Base-by-base conservation (phyloP, 2,113 vertebrate genomes). In the Danionella cerebrum region DNA sequence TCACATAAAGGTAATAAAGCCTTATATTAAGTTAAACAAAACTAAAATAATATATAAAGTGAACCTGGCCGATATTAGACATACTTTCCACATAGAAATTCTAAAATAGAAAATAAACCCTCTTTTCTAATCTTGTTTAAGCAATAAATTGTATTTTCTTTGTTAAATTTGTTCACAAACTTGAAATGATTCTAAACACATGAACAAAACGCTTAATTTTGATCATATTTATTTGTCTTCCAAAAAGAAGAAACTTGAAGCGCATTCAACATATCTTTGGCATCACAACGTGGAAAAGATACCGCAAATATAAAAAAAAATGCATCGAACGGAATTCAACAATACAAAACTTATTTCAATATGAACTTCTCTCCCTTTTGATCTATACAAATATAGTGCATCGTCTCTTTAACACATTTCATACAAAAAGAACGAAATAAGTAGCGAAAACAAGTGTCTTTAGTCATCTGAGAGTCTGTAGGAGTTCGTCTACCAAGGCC, bases 331-430 rank as follows among this genome's bases (percentile, higher is more conserved):
- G 79, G 85, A 86, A 85, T 89, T 90, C 88, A 84, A 92, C 91
- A 83, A 90, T 93, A 93, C 92, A 92, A 92, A 92, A 91, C 86
- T 89, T 87, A 91, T 93, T 96, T 94, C 94, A 94, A 95, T 93
- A 93, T 92, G 93, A 96, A 96, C 91, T 91, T 93, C 88, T 93
- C 81, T 88, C 87, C 80, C 89, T 91, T 86, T 87, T 81, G 76
- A 82, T 80, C 86, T 92, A 88, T 93, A 93, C 92, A 94, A 90
- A 91, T 91, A 91, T 91, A 93, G 92, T 92, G 91, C 90, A 88
- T 83, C 89, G 86, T 83, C 84, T 79, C 78, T 64, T 77, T 3
- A 85, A 84, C 84, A 82, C 80, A 83, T 87, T 82, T 75, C 83
- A 84, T 85, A 86, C 80, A 80, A 85, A 87, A 87, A 89, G 59